Evolutionary conservation across 2,113 vertebrate species (phyloP), one percentile per base, ranked within the genome.

Genomic region (Bubo blakistoni): DNA sequence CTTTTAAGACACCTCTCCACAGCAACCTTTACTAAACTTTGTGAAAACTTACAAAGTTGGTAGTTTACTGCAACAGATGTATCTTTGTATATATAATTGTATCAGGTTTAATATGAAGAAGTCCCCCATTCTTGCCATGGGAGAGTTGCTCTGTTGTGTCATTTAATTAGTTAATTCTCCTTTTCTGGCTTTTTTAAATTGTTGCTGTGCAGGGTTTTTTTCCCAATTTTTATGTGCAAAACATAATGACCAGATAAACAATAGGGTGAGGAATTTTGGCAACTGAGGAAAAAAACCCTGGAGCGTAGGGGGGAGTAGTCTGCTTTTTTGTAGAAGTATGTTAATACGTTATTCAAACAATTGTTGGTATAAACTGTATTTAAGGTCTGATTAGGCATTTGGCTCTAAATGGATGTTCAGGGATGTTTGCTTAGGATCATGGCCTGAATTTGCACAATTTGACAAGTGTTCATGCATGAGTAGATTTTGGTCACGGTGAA

Each of bases 131-230:
- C 10, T 58, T 83, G 54, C 40, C 3, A 1, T 24, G 11, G 26
- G 51, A 82, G 51, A 82, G 20, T 67, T 57, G 8, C 58, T 76
- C 30, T 70, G 11, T 74, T 92, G 25, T 93, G 13, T n/a, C 29
- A 55, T 24, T 66, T 71, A 26, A 47, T 63, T 67, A 57, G 19
- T 29, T 61, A 69, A 61, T 90, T 90, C 16, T 85, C 32, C 13
- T 81, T 59, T 69, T 44, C 46, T 82, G n/a, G 4, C 17, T 51
- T 61, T 38, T 36, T 25, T n/a, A 24, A 13, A 25, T 38, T 69
- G 44, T 3, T 0, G 16, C 6, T 0, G 0, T 72, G 25, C 21
- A 44, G 22, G 3, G 1, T 4, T 13, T 76, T 44, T 52, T 38
- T 8, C 2, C 11, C 1, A 2, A 0, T 13, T 78, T 73, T 81